Evolutionary conservation across 2,797 vertebrate species (phyloP).

Genomic region (Coluber constrictor): DNA sequence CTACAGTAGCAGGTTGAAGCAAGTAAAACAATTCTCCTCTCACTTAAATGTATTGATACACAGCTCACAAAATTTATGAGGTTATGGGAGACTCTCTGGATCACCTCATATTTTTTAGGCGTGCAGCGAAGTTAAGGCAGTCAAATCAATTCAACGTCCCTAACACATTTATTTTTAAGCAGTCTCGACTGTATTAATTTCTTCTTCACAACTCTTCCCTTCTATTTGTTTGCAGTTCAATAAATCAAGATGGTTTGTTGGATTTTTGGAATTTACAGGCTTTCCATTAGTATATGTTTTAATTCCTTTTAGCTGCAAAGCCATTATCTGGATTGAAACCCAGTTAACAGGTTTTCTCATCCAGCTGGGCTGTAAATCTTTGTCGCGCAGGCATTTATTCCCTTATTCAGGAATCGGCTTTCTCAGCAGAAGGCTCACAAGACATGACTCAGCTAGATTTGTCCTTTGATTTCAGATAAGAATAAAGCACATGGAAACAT

Average conservation of each 20-base stretch:
- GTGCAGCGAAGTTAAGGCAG: background rate
- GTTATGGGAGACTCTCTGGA: background rate
- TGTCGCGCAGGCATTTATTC: background rate
- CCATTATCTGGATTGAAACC: background rate
- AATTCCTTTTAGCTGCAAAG: background rate
- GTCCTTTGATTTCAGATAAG: background rate
- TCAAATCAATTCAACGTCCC: background rate
- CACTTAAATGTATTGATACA: background rate
- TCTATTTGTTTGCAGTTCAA: background rate
- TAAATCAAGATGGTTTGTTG: background rate
- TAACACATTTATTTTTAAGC: background rate
- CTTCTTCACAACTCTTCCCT: background rate
- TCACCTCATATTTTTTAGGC: background rate
- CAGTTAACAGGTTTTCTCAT: background rate
- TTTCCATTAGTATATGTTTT: background rate
- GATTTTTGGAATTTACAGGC: background rate
- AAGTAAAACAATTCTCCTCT: background rate
- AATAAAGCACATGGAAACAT: background rate
- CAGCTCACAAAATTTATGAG: background rate
- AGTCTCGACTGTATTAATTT: background rate
- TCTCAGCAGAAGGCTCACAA: background rate
- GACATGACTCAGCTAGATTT: background rate
- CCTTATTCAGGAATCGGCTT: background rate
- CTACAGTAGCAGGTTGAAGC: background rate
- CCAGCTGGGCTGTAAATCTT: background rate